Conservation (phyloP, 2,888 invertebrate species). For the Beris morrisii region DNA sequence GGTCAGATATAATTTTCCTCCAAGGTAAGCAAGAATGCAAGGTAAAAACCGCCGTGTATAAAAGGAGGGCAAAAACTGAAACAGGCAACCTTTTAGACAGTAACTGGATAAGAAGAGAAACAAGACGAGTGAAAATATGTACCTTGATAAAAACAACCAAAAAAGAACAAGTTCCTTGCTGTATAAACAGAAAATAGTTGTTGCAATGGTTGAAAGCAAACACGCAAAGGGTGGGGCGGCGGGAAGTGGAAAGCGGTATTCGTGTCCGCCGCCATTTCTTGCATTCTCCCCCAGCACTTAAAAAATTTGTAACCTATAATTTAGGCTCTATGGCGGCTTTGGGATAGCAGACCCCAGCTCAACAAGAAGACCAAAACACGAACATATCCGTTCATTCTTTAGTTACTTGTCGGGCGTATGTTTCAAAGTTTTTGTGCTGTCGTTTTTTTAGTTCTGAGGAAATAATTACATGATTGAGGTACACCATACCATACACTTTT, state of each 20-base stretch:
- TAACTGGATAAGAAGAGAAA: no score
- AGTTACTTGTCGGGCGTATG: slow-evolving; percentile 18
- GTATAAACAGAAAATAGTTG: no score
- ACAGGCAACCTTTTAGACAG: no score
- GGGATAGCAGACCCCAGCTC: slow-evolving; percentile 8
- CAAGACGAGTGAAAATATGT: no score
- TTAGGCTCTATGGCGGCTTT: slow-evolving; percentile 13
- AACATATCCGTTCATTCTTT: slow-evolving; percentile 24
- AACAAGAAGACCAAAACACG: slow-evolving; percentile 25
- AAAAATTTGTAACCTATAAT: slow-evolving; percentile 35
- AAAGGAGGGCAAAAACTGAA: no score
- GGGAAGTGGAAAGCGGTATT: slow-evolving; percentile 17
- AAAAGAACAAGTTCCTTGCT: no score
- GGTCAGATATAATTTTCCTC: no score
- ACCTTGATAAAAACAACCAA: no score
- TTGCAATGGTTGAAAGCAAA: no score
- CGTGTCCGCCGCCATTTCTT: slow-evolving; percentile 38
- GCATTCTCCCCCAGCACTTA: slow-evolving; percentile 36
- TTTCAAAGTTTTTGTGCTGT: slow-evolving; percentile 20
- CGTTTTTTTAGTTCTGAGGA: slow-evolving; percentile 45
- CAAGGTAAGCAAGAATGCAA: no score
- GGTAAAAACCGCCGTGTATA: no score
- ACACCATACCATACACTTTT: slow-evolving; percentile 40
- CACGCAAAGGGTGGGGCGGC: not conserved
- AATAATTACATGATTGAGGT: slow-evolving; percentile 56